Evolutionary conservation across 1,140 invertebrate genomes (phyloP), one percentile per base, ranked within the genome.

Genomic region (Drosophila serrata): DNA sequence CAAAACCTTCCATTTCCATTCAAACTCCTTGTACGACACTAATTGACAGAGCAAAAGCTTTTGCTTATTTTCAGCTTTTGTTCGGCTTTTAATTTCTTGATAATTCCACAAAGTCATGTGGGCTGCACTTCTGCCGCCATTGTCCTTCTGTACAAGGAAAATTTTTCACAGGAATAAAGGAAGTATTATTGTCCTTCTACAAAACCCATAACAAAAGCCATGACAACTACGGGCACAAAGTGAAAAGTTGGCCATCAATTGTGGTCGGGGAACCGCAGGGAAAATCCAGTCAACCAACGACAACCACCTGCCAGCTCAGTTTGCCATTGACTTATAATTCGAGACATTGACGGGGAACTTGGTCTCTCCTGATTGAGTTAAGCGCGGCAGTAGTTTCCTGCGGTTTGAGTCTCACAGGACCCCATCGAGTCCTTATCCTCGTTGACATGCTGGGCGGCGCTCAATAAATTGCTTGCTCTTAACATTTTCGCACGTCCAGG

Each of bases 171-270:
- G 24, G 39, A 17, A 75, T 69, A 68, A 82, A 69, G 75, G 75
- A 59, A 74, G 82, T 82, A 80, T 77, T 78, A 70, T 80, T 46
- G 45, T 82, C 76, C 67, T 49, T 45, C 43, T 70, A 4, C 39
- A 31, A 24, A 35, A 31, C 15, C 12, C 15, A 19, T 45, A 62
- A 67, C 35, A 69, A 76, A 49, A 49, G 43, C 45, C 45, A 24
- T 42, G 45, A 49, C 62, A 68, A 19, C 59, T 31, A 58, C 17
- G 40, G 61, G 45, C 33, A 43, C 60, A 79, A 55, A 70, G 65
- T 76, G 64, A 88, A 82, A 76, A 82, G 75, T 81, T 79, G 70
- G 59, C 74, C 82, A 81, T 76, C 84, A 86, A 86, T 88, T 88
- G 84, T 67, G 80, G 75, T 31, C n/a, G n/a, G 9, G 33, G 15